phyloP scores from a whole-genome alignment of 64 coral and sea anemone species.

The Pocillopora verrucosa region DNA sequence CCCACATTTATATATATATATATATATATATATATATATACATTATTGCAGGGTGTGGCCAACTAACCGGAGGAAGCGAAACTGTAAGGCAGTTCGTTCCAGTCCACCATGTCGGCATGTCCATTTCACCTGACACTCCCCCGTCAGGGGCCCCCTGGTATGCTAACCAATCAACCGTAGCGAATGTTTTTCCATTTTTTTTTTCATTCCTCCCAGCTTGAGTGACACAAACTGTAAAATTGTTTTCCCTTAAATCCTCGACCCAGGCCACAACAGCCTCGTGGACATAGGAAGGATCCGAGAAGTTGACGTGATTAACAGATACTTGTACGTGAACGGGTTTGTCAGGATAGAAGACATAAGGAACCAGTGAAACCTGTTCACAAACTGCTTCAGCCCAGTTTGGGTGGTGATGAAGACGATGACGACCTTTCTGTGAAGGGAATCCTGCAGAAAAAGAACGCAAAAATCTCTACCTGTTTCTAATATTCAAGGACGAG shows the following conservation, averaged over 20 bases:
- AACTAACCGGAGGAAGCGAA: constrained; percentile 17
- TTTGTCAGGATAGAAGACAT: constrained; percentile 79
- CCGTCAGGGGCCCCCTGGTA: constrained; percentile 60
- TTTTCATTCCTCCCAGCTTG: constrained; percentile 49
- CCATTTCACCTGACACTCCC: constrained; percentile 37
- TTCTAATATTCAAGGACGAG: neutral
- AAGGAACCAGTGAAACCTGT: constrained; percentile 31
- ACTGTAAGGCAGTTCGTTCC: constrained; percentile 42
- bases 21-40: too few species aligned
- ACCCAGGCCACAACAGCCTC: constrained; percentile 72
- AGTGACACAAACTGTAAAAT: constrained; percentile 68
- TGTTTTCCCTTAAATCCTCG: constrained; percentile 56
- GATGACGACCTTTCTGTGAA: constrained; percentile 41
- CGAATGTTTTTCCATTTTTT: constrained; percentile 20
- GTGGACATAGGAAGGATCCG: constrained; percentile 44
- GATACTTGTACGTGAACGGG: constrained; percentile 72
- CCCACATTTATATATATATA: too few species aligned
- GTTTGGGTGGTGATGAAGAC: neutral
- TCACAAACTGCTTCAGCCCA: constrained; percentile 48
- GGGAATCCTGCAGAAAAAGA: constrained; percentile 57
- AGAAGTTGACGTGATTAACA: constrained; percentile 64
- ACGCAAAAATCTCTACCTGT: neutral
- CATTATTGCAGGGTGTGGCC: too few species aligned
- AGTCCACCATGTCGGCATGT: constrained; percentile 48
- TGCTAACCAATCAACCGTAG: constrained; percentile 70